These are phyloP conservation scores for Sitodiplosis mosellana DNA, from an alignment of 1,140 invertebrate species.

Conservation along the genomic window DNA sequence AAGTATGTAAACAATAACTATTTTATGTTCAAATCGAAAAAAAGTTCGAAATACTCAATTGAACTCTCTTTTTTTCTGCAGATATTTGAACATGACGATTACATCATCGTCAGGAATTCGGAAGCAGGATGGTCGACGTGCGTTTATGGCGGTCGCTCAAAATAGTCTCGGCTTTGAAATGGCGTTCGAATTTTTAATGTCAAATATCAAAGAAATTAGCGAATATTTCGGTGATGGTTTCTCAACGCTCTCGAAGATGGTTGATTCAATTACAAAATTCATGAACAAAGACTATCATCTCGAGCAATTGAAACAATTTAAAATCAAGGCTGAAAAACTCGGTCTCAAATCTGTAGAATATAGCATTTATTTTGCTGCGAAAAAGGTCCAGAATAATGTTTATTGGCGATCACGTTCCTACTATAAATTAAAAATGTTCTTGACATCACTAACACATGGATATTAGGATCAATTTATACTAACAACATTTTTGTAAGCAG, in stretches of 20 bases:
- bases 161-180: constrained; percentile 28
- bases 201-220: constrained; percentile 24
- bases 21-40: too few relatives aligned
- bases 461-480: constrained; percentile 21
- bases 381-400: constrained; percentile 23
- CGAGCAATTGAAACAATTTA: constrained; percentile 17
- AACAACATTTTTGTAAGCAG: too few relatives aligned
- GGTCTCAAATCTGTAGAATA: constrained; percentile 17
- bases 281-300: constrained; percentile 29
- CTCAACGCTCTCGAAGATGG: constrained; percentile 29
- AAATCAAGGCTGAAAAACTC: constrained; percentile 14
- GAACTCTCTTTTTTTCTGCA: constrained; percentile 7
- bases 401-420: constrained; percentile 23
- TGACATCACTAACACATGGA: constrained; percentile 20
- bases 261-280: constrained; percentile 26
- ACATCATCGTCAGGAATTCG: constrained; percentile 27
- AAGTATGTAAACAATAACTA: constrained; percentile 24
- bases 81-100: constrained; percentile 29
- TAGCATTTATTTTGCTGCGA: constrained; percentile 19
- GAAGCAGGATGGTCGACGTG: constrained; percentile 31
- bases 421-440: constrained; percentile 15
- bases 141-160: constrained; percentile 23
- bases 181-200: constrained; percentile 30
- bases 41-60: too few relatives aligned
- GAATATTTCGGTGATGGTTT: constrained; percentile 32